Evolutionary conservation across 2,113 vertebrate species (phyloP), one percentile per base, ranked within the genome.

Genomic region (Panurus biarmicus): DNA sequence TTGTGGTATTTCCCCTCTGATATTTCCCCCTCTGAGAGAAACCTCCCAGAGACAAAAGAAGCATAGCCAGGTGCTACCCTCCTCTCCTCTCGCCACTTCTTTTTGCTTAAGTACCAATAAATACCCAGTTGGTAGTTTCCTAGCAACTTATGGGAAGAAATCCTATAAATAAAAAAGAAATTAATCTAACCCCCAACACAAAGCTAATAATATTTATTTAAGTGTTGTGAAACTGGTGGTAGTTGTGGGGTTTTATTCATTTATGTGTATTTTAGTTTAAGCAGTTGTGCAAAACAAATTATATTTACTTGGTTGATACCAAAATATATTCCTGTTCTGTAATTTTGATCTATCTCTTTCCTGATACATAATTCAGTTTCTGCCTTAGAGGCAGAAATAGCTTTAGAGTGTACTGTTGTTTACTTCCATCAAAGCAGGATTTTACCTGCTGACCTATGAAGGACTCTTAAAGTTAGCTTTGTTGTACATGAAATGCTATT

Each of bases 401-500:
- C 45, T 92, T 89, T 66, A 72, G n/a, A 83, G 54, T 31, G 38
- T 74, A 16, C 54, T 5, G 29, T 84, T 90, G 69, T 85, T 94
- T 93, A 73, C 72, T 85, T 94, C 58, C 56, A 9, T 80, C n/a
- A 24, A 83, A 94, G 67, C 21, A 83, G 88, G 60, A 76, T 91
- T 90, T 85, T 93, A 88, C 94, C 82, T 94, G 54, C 64, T 94
- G 88, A 94, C 85, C 88, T 87, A 25, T 70, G 78, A 90, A 93
- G 54, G 58, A 62, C 82, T 87, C 54, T 66, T 88, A 61, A 85
- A 88, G 72, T 54, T 84, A 40, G 57, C 36, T 85, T 96, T 89
- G 53, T 77, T 93, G 81, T 69, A 26, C 31, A 16, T 15, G 8
- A 76, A 94, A 65, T 90, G n/a, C n/a, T 82, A 13, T 69, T 93